Conservation (phyloP, 2,888 invertebrate species). For the Conus canariensis region DNA sequence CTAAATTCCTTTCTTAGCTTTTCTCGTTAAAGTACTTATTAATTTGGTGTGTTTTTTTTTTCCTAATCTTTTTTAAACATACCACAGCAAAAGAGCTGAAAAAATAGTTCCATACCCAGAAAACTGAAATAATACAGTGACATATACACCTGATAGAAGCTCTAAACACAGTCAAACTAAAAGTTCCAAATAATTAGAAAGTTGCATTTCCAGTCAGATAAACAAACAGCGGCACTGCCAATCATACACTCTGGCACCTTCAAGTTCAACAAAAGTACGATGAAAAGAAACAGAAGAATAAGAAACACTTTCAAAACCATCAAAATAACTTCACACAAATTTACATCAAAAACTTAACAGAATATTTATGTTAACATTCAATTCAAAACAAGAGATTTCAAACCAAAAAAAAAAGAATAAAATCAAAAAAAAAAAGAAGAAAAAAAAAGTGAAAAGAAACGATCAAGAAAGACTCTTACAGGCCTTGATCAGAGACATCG, state of each 20-base stretch:
- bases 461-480: conserved; percentile 48
- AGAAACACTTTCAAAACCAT: background rate
- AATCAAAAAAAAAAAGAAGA: background rate
- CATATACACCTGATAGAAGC: background rate
- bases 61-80: too few relatives aligned
- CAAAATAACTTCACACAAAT: background rate
- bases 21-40: too few relatives aligned
- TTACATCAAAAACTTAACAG: background rate
- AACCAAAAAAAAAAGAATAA: too few relatives aligned
- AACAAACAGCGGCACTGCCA: background rate
- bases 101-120: too few relatives aligned
- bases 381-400: too few relatives aligned
- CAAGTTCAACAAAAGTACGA: background rate
- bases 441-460: background rate
- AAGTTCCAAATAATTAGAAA: background rate
- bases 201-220: background rate
- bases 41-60: too few relatives aligned
- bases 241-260: background rate
- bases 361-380: background rate
- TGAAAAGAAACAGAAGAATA: background rate
- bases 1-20: too few relatives aligned
- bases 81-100: too few relatives aligned
- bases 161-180: too few relatives aligned
- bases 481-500: conserved; percentile 57
- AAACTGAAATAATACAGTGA: background rate